A percentile compares a stretch with the other conserved stretches of the same genome.
These are phyloP conservation scores for Struthio camelus DNA, from an alignment of 2,113 vertebrate species.

Conservation along the genomic window DNA sequence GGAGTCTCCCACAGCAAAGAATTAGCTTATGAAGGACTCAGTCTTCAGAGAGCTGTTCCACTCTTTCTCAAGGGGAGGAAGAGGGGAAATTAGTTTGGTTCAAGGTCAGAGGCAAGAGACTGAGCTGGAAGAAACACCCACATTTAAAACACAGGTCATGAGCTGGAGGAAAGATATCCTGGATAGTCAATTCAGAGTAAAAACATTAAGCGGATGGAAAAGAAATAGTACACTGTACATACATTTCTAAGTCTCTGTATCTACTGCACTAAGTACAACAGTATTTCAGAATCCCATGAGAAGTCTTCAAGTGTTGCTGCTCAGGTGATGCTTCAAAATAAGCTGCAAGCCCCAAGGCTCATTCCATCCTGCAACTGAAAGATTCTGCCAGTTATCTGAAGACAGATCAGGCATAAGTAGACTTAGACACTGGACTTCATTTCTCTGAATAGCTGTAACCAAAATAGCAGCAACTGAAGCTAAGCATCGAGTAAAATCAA, in stretches of 20 bases:
- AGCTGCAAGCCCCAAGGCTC: not conserved
- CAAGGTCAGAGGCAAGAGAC: not conserved
- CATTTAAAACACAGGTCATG: not conserved
- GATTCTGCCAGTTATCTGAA: not conserved
- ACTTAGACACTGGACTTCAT: not conserved
- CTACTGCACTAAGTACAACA: not conserved
- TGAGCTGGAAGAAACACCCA: not conserved
- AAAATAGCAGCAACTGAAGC: not conserved
- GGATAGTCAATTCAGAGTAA: not conserved
- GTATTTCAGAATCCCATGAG: not conserved
- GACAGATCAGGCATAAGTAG: not conserved
- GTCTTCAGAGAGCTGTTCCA: not conserved
- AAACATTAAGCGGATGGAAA: not conserved
- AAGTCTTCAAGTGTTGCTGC: not conserved
- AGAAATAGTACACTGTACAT: not conserved
- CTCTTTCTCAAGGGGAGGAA: not conserved
- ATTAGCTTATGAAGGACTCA: not conserved
- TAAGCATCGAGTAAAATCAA: not conserved
- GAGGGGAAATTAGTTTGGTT: not conserved
- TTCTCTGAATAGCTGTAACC: not conserved
- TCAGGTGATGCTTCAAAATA: not conserved
- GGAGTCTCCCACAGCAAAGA: not conserved
- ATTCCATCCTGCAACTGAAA: not conserved
- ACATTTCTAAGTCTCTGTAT: not conserved
- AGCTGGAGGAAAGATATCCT: not conserved